These are phyloP conservation scores for Melanotaenia maccullochi DNA, from an alignment of 2,797 vertebrate species.

Conservation along the genomic window DNA sequence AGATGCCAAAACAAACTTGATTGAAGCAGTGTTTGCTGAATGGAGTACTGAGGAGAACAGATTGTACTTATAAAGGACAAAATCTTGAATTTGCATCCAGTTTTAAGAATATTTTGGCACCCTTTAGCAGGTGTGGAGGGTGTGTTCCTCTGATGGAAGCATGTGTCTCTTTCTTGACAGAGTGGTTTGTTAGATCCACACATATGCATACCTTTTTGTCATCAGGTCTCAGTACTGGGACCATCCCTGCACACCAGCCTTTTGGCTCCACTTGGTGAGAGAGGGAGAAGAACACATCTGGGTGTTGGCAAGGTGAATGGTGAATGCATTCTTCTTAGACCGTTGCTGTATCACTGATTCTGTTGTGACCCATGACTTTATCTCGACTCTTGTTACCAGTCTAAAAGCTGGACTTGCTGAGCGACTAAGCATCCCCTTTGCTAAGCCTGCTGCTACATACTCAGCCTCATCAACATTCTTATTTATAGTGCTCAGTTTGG, in stretches of 20 bases:
- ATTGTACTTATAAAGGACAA: not conserved
- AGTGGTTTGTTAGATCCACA: not conserved
- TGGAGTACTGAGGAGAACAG: not conserved
- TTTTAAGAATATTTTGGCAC: not conserved
- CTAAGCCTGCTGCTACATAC: no score
- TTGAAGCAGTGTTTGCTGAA: not conserved
- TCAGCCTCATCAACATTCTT: no score
- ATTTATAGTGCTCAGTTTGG: no score
- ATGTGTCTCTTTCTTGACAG: constrained; percentile 2
- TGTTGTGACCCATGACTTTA: no score
- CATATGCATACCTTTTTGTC: not conserved
- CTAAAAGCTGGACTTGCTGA: not conserved
- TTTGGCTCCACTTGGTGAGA: not conserved
- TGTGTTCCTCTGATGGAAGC: constrained; percentile 4
- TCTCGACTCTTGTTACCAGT: no score
- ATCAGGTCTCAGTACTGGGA: not conserved
- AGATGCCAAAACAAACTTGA: not conserved
- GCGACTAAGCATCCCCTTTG: no score
- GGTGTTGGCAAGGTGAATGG: not conserved
- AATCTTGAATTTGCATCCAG: constrained; percentile 2
- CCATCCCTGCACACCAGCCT: not conserved
- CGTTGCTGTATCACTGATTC: not conserved
- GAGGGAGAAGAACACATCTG: not conserved
- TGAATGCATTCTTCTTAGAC: not conserved
- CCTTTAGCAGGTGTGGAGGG: not conserved